Evolutionary conservation across 2,888 invertebrate genomes (phyloP), one percentile per base, ranked within the genome.

Genomic region (Cantharis lateralis): DNA sequence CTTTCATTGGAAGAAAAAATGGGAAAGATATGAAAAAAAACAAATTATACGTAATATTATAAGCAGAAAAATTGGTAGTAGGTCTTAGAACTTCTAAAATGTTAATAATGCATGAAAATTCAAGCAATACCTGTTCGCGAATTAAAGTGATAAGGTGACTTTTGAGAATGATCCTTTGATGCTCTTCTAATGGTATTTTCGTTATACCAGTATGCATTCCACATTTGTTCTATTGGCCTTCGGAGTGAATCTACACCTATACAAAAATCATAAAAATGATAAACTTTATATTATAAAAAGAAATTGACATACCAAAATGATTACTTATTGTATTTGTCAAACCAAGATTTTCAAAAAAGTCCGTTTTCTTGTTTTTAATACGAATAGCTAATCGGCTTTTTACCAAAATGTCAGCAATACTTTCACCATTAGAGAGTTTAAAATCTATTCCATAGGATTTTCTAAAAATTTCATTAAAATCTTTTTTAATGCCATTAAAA

Each of bases 381-480:
- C 66, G 24, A 11, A 72, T 68, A 16, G 77, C 79, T 7, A 68
- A 63, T 10, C 64, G 28, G 2, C 7, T 9, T 15, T 75, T 69
- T 62, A 74, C 72, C 11, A 79, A 28, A 24, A 28, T 74, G 10
- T 32, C 32, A 2, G 71, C 28, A 16, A 66, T 63, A 28, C 68
- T 13, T 4, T 15, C 15, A 48, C 61, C 72, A 3, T 76, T 64
- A 0, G 20, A n/a, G 1, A 48, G 74, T 10, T 68, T 62, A 7
- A 79, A 24, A 24, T 76, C 74, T 9, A 79, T 62, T 62, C 48
- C 76, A 11, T 48, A 75, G 0, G 78, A 74, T 18, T 72, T 66
- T 18, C 78, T 79, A 16, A 66, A 78, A 74, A 68, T 32, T 0
- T 63, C 0, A 10, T 48, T 32, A 11, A 11, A 72, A 5, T 61